Evolutionary conservation across 2,113 vertebrate genomes (phyloP), one percentile per base, ranked within the genome.

Genomic region (Chaetorhynchus papuensis): DNA sequence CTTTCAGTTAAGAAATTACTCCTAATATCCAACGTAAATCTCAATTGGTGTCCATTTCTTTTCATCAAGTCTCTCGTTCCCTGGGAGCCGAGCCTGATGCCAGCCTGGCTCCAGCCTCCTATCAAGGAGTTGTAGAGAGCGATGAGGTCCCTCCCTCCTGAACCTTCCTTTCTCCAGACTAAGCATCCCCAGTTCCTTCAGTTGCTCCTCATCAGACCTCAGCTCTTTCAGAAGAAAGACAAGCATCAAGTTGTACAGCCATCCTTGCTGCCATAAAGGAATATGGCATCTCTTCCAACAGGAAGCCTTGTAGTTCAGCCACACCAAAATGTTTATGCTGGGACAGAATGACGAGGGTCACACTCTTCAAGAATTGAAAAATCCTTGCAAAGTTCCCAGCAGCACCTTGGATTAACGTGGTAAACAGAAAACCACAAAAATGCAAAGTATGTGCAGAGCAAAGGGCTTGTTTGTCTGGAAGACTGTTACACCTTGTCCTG

Each of bases 51-150:
- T 35, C 14, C 4, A 1, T 68, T 30, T 35, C 22, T 23, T 52
- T 28, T 39, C 21, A 8, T 6, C 3, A 2, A 9, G 5, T 11
- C 14, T 12, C 30, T 53, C 6, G 3, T 13, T 83, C 6, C 11
- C 26, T 16, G 54, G 6, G 21, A 35, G 41, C 21, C 54, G n/a
- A 41, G 7, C 17, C 31, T 0, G 3, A 16, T 1, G 1, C 16
- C 13, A 13, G 2, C 11, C 6, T 16, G 33, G 28, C 20, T 66
- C 11, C n/a, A 7, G 0, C 3, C 53, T 82, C 30, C 30, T 8
- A 7, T 15, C 15, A 26, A 24, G 23, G 37, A 17, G 10, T 10
- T 44, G 30, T 14, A 6, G 15, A 30, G 22, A 39, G 7, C 0
- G 0, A 31, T 6, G 4, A 60, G 9, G 16, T 47, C 2, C 3